Evolutionary conservation across 2,113 vertebrate species (phyloP).

Genomic region (Nibea albiflora): DNA sequence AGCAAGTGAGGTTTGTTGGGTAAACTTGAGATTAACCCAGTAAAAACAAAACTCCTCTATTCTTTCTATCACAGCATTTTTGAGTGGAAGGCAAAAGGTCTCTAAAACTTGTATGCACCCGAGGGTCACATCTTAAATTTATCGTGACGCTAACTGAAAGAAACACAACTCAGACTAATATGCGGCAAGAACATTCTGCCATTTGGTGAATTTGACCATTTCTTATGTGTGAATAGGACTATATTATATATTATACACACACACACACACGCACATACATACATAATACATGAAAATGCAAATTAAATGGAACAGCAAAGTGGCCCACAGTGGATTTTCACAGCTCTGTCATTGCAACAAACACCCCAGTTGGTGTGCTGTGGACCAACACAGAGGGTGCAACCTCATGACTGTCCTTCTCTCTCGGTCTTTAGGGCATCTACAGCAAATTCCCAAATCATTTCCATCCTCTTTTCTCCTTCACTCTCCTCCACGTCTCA

Average conservation of each 20-base stretch:
- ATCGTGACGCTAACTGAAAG: background rate
- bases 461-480: slow-evolving; percentile 35
- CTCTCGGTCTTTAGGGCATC: slow-evolving; percentile 56
- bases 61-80: background rate
- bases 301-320: slow-evolving; percentile 41
- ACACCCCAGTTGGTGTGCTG: slow-evolving; percentile 38
- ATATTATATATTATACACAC: too few species aligned
- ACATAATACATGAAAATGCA: slow-evolving; percentile 6
- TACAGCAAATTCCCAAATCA: slow-evolving; percentile 41
- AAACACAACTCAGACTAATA: background rate
- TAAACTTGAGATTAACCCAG: background rate
- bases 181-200: background rate
- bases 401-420: slow-evolving; percentile 51
- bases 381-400: slow-evolving; percentile 39
- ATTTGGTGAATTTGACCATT: background rate
- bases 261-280: too few species aligned
- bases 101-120: background rate
- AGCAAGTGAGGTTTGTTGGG: background rate
- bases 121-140: background rate
- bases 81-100: background rate
- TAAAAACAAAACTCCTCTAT: slow-evolving; percentile 6
- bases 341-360: slow-evolving; percentile 17
- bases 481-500: slow-evolving; percentile 18
- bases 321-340: slow-evolving; percentile 34
- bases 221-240: background rate